phyloP scores from a whole-genome alignment of 2,113 vertebrate species.

The Odocoileus hemionus region DNA sequence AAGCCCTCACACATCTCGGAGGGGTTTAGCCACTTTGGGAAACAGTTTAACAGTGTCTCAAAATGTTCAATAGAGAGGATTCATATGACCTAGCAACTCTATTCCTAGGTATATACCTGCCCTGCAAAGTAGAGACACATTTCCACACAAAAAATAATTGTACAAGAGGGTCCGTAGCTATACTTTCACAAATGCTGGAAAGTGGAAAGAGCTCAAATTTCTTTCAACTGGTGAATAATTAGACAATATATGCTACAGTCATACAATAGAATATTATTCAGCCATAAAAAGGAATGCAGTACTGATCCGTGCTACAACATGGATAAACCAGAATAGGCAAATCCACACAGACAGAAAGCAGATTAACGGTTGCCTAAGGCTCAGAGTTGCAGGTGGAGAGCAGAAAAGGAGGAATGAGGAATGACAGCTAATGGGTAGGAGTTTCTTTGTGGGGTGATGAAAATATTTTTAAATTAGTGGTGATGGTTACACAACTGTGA shows the following conservation, averaged over 20 bases:
- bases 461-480: not conserved
- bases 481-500: not conserved
- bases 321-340: not conserved
- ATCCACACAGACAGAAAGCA: not conserved
- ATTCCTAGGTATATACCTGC: not conserved
- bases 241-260: not conserved
- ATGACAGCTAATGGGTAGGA: not conserved
- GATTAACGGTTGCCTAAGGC: not conserved
- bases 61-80: not conserved
- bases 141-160: not conserved
- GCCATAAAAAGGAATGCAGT: not conserved
- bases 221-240: not conserved
- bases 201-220: not conserved
- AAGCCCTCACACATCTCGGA: not conserved
- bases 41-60: not conserved
- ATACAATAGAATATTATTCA: not conserved
- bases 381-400: not conserved
- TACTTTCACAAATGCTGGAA: not conserved
- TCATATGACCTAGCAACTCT: not conserved
- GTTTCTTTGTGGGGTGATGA: not conserved
- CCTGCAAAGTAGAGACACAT: not conserved
- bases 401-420: fast-evolving
- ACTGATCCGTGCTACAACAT: not conserved
- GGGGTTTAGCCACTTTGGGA: not conserved
- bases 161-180: not conserved